These are phyloP conservation scores for Scophthalmus maximus DNA, from an alignment of 2,113 vertebrate genomes.

Conservation along the genomic window DNA sequence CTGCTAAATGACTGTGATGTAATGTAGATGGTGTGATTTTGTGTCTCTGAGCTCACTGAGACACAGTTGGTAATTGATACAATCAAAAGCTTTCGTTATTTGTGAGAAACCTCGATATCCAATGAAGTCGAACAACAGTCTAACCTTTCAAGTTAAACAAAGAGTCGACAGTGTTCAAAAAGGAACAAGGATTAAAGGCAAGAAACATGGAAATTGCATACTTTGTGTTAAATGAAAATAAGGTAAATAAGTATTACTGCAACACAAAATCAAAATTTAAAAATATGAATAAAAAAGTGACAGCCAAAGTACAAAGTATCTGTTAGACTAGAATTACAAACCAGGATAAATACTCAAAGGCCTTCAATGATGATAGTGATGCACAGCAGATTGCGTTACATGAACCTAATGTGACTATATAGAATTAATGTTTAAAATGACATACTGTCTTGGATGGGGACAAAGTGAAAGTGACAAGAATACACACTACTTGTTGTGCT, in stretches of 20 bases:
- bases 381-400: conserved; percentile 1
- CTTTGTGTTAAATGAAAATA: conserved; percentile 65
- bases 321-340: background rate
- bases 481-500: too few species aligned
- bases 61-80: conserved; percentile 71
- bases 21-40: conserved; percentile 27
- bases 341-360: conserved; percentile 11
- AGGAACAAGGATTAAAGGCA: conserved; percentile 3
- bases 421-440: too few species aligned
- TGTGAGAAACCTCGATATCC: conserved; percentile 75
- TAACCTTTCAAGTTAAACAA: conserved; percentile 80
- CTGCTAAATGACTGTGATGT: too few species aligned
- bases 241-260: conserved; percentile 64
- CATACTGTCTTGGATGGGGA: too few species aligned
- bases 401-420: too few species aligned
- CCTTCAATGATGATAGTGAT: too few species aligned
- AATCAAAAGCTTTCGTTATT: conserved; percentile 78
- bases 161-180: conserved; percentile 55
- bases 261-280: conserved; percentile 60
- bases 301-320: background rate
- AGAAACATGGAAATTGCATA: conserved; percentile 55
- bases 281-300: conserved; percentile 61
- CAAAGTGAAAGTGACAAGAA: background rate
- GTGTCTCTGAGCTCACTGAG: conserved; percentile 37
- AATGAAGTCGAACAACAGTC: conserved; percentile 73